Evolutionary conservation across 2,797 vertebrate species (phyloP), one percentile per base, ranked within the genome.

Genomic region (Gymnothorax reevesii): DNA sequence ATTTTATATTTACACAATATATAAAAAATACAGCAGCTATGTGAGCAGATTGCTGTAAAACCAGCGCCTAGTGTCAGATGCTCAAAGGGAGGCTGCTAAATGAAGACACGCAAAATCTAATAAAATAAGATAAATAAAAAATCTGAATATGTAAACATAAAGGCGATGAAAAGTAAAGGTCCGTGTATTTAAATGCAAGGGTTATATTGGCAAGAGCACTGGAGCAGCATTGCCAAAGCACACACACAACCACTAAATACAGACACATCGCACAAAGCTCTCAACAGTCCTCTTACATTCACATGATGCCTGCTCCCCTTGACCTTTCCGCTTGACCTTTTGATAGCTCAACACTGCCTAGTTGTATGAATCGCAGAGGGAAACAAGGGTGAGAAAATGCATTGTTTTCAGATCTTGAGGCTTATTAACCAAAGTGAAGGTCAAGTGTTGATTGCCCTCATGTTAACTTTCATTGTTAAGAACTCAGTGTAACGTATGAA

Each of bases 381-480:
- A 13, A 27, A 60, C 49, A 55, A 85, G 8, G 60, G 71, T 73
- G 77, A 55, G 55, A 49, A 77, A 60, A 69, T 75, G 15, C 42
- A 60, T 79, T 60, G 71, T 12, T 85, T 85, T 60, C 71, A 42
- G 42, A 17, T 10, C 73, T 17, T 8, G 33, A 49, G 15, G 13
- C 13, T 77, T 52, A 42, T n/a, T 49, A 77, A 77, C 33, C 91
- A 71, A 85, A 77, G 55, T 54, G 57, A n/a, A 82, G 20, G 52
- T 13, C 79, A 55, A 57, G 93, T 92, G 84, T 91, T 86, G 79
- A 86, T 91, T 93, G 89, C 92, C 91, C 94, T 87, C 85, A 88
- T 85, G 89, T 69, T 69, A 25, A n/a, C 64, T 25, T 69, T 69
- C 25, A 69, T 69, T 22, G 25, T 69, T 69, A 69, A n/a, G 25